Evolutionary conservation across 2,888 invertebrate species (phyloP).

Genomic region (Proisotoma minuta): DNA sequence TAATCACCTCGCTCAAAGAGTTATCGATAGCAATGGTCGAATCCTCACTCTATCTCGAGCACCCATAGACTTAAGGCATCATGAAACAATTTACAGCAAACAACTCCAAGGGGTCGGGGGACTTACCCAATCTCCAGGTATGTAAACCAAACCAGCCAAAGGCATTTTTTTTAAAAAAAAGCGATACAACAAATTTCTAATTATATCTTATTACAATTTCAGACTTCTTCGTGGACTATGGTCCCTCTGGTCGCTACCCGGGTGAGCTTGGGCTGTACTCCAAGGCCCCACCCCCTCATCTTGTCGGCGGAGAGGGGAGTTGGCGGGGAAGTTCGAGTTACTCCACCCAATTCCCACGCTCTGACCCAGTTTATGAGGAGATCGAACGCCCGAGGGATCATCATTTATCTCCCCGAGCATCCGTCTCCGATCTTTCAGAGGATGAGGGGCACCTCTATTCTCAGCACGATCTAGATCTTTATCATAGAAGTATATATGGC

Average conservation of each 20-base stretch:
- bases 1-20: slow-evolving; percentile 44
- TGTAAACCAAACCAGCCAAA: background rate
- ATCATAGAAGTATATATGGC: slow-evolving; percentile 45
- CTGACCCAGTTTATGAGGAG: slow-evolving; percentile 47
- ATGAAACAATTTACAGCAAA: slow-evolving; percentile 47
- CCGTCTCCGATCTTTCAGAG: slow-evolving; percentile 47
- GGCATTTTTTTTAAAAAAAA: background rate
- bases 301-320: slow-evolving; percentile 40
- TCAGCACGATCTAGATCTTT: slow-evolving; percentile 46
- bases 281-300: slow-evolving; percentile 33
- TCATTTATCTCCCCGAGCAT: slow-evolving; percentile 46
- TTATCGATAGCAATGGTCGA: slow-evolving; percentile 39
- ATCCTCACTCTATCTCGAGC: slow-evolving; percentile 44
- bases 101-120: slow-evolving; percentile 43
- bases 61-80: slow-evolving; percentile 43
- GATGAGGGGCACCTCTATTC: slow-evolving; percentile 46
- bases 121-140: slow-evolving; percentile 46
- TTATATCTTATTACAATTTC: background rate
- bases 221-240: slow-evolving; percentile 10
- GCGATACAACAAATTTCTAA: background rate
- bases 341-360: slow-evolving; percentile 42
- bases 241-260: slow-evolving; percentile 29
- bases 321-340: slow-evolving; percentile 47
- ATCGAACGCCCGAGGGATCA: slow-evolving; percentile 47
- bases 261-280: slow-evolving; percentile 45